Base-by-base conservation (phyloP, 2,113 vertebrate genomes). In the Nannobrachium achirus region DNA sequence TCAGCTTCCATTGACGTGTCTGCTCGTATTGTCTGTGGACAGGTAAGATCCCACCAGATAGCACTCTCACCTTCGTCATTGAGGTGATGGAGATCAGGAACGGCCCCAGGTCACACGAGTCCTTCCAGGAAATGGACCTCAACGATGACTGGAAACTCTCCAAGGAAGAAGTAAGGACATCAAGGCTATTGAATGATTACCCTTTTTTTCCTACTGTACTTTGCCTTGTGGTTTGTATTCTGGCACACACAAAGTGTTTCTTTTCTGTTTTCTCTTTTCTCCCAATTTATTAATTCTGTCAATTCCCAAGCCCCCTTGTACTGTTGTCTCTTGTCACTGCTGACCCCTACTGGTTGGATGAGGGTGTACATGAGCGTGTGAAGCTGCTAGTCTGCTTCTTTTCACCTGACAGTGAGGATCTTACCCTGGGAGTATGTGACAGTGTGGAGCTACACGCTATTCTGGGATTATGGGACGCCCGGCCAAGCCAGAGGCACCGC, bases 61-160 rank as follows among this genome's bases (percentile, higher is more conserved):
- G 95, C 81, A 96, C 94, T 0, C 1, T 99, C 80, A 94, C 97
- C 83, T 99, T 98, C 85, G 89, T 95, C 51, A 85, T 99, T 11
- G 96, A 98, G 78, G 85, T 98, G 72, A 79, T 98, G 46, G 96
- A 99, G 80, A 98, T 99, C 76, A 92, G 95, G 88, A 98, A 98
- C 86, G 98, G 98, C 46, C 97, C 96, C 4, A 90, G 97, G 59
- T 99, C 98, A 16, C 96, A 98, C 5, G 98, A 99, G 55, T 97
- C 97, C 7, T 99, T 99, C 84, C 97, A 98, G 85, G 94, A 98
- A 75, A 99, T 99, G 97, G 97, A 99, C 83, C 95, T 99, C 59
- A 95, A 99, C 1, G 96, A 99, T 80, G 97, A 99, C 85, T 99
- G 98, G 97, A 99, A 88, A 55, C 94, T 99, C 11, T 99, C 98